phyloP scores from a whole-genome alignment of 2,113 vertebrate species.

The Arothron firmamentum region DNA sequence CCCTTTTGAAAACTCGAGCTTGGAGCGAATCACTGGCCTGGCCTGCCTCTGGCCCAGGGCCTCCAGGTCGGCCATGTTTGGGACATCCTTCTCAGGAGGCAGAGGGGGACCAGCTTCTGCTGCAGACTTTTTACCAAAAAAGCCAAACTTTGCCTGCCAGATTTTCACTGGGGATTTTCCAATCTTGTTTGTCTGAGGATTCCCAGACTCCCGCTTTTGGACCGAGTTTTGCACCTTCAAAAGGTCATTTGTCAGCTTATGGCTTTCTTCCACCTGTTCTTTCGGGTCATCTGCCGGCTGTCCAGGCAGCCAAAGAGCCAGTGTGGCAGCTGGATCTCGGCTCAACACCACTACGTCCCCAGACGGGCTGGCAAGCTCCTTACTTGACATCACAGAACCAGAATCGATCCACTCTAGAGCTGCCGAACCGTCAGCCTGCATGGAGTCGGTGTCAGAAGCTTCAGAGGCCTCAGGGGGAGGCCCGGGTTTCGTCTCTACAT shows the following conservation, averaged over 20 bases:
- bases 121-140: neutral
- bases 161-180: constrained; percentile 6
- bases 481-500: neutral
- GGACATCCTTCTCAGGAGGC: neutral
- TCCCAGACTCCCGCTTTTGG: neutral
- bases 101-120: neutral
- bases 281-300: neutral
- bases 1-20: constrained; percentile 41
- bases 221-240: neutral
- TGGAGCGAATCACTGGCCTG: constrained; percentile 19
- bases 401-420: neutral
- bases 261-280: neutral
- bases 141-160: constrained; percentile 2
- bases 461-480: neutral
- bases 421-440: constrained; percentile 6
- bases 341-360: constrained; percentile 35
- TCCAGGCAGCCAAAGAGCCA: constrained; percentile 49
- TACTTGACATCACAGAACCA: constrained; percentile 9
- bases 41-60: neutral
- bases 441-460: accelerated
- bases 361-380: accelerated
- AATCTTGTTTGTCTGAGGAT: neutral
- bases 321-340: constrained; percentile 19
- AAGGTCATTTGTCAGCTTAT: accelerated
- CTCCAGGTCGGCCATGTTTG: neutral